Conservation (phyloP, 2,113 vertebrate species). For the Terrapene triunguis region DNA sequence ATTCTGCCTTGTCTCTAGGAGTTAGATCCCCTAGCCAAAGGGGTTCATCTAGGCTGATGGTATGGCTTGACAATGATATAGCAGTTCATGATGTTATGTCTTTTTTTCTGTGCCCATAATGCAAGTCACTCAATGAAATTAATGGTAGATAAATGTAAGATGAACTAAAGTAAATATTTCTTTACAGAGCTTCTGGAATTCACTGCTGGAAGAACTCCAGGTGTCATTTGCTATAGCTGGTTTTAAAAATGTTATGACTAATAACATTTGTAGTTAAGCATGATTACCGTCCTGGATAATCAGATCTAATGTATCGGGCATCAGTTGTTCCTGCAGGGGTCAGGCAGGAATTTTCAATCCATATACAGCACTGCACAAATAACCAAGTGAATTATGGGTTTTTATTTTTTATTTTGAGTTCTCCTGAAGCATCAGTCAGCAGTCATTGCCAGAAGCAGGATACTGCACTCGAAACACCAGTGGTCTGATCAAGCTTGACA, state of each 20-base stretch:
- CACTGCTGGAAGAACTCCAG: neutral
- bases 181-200: neutral
- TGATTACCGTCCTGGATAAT: neutral
- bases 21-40: rapidly evolving
- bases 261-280: neutral
- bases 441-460: neutral
- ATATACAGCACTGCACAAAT: neutral
- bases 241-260: conserved; percentile 26
- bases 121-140: no score
- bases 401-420: conserved; percentile 1
- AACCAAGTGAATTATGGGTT: neutral
- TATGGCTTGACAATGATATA: neutral
- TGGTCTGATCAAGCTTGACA: neutral
- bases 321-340: neutral
- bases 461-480: neutral
- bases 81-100: neutral
- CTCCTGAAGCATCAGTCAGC: neutral
- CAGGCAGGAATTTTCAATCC: neutral
- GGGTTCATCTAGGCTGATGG: rapidly evolving
- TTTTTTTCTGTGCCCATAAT: no score
- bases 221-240: neutral
- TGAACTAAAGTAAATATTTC: rapidly evolving
- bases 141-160: neutral
- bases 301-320: neutral
- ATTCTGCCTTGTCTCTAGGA: neutral